Conservation (phyloP, 2,888 invertebrate genomes). For the Tricholauxania praeusta region DNA sequence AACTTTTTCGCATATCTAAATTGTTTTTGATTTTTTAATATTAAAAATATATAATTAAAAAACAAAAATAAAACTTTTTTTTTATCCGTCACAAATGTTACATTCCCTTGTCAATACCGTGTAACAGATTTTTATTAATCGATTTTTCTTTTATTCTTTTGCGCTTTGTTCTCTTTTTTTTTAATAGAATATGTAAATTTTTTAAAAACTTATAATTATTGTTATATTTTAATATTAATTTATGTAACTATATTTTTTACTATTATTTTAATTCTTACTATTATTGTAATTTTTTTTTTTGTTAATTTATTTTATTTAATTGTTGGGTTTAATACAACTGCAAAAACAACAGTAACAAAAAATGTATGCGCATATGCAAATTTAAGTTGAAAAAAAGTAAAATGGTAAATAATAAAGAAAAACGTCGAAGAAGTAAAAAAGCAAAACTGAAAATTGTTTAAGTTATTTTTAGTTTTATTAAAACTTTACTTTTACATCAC, state of each 20-base stretch:
- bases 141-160: background rate
- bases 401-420: background rate
- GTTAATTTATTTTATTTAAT: conserved; percentile 25
- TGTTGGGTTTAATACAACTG: background rate
- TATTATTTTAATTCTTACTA: conserved; percentile 1
- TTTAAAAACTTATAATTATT: background rate
- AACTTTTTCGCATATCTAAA: no score
- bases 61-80: no score
- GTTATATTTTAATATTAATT: conserved; percentile 7
- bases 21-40: no score
- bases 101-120: no score
- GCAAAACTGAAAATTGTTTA: no score
- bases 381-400: conserved; percentile 6
- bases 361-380: background rate
- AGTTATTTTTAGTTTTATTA: conserved; percentile 5
- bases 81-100: no score
- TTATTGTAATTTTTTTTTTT: conserved; percentile 8
- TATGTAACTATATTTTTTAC: conserved; percentile 3
- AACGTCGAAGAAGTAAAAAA: background rate
- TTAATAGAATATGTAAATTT: conserved; percentile 7
- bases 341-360: background rate
- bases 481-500: conserved; percentile 6
- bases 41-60: no score
- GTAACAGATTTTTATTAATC: no score
- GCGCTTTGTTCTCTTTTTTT: background rate